A percentile compares a stretch with the other conserved stretches of the same genome.
Evolutionary conservation across 2,888 invertebrate genomes (phyloP).

Genomic region (Chironomus riparius): DNA sequence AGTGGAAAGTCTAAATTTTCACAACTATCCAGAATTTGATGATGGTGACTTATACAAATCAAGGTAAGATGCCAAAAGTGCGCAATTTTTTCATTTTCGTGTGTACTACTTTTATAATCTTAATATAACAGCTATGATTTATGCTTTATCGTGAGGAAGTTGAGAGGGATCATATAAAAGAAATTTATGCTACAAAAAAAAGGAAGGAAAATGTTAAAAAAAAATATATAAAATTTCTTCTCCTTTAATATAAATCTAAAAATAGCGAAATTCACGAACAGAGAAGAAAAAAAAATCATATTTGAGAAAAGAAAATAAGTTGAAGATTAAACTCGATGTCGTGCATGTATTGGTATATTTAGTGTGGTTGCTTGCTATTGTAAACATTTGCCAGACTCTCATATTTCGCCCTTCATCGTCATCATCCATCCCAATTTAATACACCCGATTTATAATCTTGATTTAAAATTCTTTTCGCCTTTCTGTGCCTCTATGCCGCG

Average conservation of each 20-base stretch:
- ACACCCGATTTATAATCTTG: background rate
- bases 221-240: background rate
- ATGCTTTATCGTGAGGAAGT: background rate
- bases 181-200: background rate
- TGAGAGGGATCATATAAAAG: background rate
- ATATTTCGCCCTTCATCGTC: background rate
- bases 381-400: slow-evolving; percentile 8
- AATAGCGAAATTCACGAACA: background rate
- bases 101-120: background rate
- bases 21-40: slow-evolving; percentile 25
- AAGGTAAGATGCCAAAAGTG: slow-evolving; percentile 7
- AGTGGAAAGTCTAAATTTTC: slow-evolving; percentile 20
- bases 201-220: background rate
- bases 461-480: background rate
- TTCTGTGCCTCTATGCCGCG: background rate
- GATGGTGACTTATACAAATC: slow-evolving; percentile 22
- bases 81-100: background rate
- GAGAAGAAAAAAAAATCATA: background rate
- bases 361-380: background rate
- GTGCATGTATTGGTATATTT: background rate
- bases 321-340: background rate
- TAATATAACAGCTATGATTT: background rate
- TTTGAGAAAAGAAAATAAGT: background rate
- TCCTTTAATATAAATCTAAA: background rate
- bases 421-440: too few relatives aligned